These are phyloP conservation scores for Phylloscopus trochilus DNA, from an alignment of 2,113 vertebrate genomes.

Conservation along the genomic window DNA sequence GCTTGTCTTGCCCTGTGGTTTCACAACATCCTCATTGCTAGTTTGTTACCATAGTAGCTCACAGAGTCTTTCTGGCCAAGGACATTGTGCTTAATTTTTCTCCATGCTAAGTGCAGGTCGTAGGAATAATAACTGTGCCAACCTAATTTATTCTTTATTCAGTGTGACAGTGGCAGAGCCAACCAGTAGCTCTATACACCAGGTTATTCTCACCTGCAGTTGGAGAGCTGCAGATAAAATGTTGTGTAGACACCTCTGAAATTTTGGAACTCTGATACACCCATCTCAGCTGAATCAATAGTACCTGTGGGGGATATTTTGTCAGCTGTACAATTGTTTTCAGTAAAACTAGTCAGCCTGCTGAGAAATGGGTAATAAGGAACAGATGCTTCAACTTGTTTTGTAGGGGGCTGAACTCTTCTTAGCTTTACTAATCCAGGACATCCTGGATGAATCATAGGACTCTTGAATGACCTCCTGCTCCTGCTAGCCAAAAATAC, in stretches of 20 bases:
- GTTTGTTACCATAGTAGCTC: neutral
- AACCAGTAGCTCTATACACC: neutral
- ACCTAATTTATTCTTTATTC: neutral
- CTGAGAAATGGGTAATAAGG: constrained; percentile 51
- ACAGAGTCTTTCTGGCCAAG: neutral
- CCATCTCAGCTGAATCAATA: neutral
- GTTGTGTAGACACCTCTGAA: neutral
- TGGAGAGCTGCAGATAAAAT: neutral
- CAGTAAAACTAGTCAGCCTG: constrained; percentile 36
- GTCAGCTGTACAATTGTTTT: constrained; percentile 25
- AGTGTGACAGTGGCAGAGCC: neutral
- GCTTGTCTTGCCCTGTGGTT: neutral
- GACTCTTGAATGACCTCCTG: constrained; percentile 15
- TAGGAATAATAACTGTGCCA: neutral
- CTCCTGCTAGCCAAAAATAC: constrained; percentile 4
- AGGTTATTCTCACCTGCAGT: neutral
- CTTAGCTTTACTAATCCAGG: constrained; percentile 48
- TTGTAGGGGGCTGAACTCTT: constrained; percentile 12
- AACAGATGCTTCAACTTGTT: constrained; percentile 57
- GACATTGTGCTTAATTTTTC: neutral
- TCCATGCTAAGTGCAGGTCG: neutral
- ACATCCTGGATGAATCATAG: constrained; percentile 57
- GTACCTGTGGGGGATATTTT: constrained; percentile 6
- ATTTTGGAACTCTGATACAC: neutral
- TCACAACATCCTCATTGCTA: neutral